Conservation (phyloP, 2,113 vertebrate species). For the Petroica traversi region DNA sequence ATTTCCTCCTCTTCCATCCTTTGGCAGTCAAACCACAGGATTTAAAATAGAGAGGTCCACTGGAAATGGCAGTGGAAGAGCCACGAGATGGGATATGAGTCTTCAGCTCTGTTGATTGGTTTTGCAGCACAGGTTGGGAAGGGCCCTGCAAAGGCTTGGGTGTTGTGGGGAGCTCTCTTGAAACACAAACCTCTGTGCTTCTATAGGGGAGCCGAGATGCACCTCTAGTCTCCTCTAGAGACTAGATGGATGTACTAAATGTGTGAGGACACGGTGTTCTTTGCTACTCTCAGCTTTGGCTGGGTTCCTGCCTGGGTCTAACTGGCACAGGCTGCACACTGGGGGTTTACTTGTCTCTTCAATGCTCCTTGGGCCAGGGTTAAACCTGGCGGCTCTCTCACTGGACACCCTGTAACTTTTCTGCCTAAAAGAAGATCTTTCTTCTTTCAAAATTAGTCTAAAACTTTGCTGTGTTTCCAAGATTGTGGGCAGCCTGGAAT, state of each 20-base stretch:
- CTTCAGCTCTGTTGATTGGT: not conserved
- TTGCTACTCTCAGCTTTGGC: not conserved
- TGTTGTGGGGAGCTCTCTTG: not conserved
- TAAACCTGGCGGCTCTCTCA: fast-evolving
- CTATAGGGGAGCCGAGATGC: fast-evolving
- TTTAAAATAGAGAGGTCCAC: not conserved
- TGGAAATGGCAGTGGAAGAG: not conserved
- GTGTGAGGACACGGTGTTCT: fast-evolving
- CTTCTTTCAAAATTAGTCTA: not conserved
- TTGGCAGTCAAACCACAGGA: not conserved
- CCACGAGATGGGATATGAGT: fast-evolving
- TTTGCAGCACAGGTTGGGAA: not conserved
- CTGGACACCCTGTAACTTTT: not conserved
- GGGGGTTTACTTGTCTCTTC: not conserved
- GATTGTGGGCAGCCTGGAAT: not conserved
- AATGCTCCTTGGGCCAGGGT: fast-evolving
- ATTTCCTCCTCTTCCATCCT: not conserved
- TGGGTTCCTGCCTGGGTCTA: not conserved
- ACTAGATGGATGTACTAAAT: fast-evolving
- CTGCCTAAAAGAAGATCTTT: no score
- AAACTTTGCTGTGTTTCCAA: not conserved
- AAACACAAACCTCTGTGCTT: not conserved
- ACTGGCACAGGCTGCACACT: not conserved
- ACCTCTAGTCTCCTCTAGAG: not conserved
- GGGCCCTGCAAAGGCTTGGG: not conserved